Percentiles rank a stretch among this genome's conserved stretches.
Evolutionary conservation across 2,888 invertebrate species (phyloP).

Genomic region (Emmelina monodactyla): DNA sequence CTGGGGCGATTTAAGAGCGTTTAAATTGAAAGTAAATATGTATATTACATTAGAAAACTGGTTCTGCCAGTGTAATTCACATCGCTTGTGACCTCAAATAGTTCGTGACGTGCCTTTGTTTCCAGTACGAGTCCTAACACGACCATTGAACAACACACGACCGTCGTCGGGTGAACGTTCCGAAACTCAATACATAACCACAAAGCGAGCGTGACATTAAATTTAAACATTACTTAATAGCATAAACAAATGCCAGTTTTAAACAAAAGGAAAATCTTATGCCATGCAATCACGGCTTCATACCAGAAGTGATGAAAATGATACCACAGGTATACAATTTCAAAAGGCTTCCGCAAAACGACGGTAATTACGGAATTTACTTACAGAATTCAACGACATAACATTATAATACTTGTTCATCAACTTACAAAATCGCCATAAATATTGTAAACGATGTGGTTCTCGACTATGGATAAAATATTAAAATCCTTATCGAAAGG

Average conservation of each 20-base stretch:
- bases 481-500: too few relatives aligned
- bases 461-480: too few relatives aligned
- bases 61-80: not conserved
- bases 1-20: not conserved
- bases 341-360: slow-evolving; percentile 28
- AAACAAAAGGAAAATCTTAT: slow-evolving; percentile 32
- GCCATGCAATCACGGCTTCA: slow-evolving; percentile 36
- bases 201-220: too few relatives aligned
- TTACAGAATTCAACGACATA: too few relatives aligned
- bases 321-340: slow-evolving; percentile 31
- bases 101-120: slow-evolving; percentile 38
- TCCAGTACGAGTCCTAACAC: slow-evolving; percentile 21
- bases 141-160: slow-evolving; percentile 32
- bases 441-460: too few relatives aligned
- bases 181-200: too few relatives aligned
- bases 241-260: slow-evolving; percentile 25
- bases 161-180: slow-evolving; percentile 38
- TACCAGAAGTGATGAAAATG: slow-evolving; percentile 30
- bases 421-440: too few relatives aligned
- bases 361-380: too few relatives aligned
- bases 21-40: slow-evolving; percentile 1
- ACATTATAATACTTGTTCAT: too few relatives aligned
- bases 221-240: too few relatives aligned
- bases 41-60: slow-evolving; percentile 1
- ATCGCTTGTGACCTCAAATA: slow-evolving; percentile 38